Evolutionary conservation across 2,113 vertebrate genomes (phyloP), one percentile per base, ranked within the genome.

Genomic region (Tachysurus vachellii): DNA sequence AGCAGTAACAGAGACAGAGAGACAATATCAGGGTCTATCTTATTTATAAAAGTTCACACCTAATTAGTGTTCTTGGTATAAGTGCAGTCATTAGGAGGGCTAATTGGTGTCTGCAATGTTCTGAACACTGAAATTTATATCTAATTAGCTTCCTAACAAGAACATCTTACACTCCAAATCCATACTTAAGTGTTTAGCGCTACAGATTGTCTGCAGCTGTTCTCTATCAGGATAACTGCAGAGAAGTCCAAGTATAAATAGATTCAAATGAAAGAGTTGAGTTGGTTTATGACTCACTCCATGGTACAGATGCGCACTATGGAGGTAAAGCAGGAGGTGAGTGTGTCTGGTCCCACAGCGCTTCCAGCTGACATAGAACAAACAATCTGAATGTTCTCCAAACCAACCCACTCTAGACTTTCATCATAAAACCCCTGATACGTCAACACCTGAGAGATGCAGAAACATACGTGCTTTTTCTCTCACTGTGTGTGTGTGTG

Each of bases 341-440:
- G 96, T 0, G 95, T 95, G 91, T 99, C 97, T 99, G 97, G 83
- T 87, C 98, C 97, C 79, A 98, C 94, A 73, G 96, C 94, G 87
- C 97, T 96, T 53, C 97, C 97, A 91, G 95, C 97, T 92, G 98
- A 99, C 98, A 99, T 98, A 59, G 98, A 99, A 83, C 97, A 96
- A 89, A 99, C 97, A 87, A 99, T 96, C 66, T 99, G 98, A 89
- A 99, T 97, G 90, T 98, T 98, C 93, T 99, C 98, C 87, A 99
- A 94, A 86, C 98, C 97, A 88, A 99, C 97, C 98, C 98, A 99
- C 92, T 99, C 98, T 87, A 99, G 95, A 92, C 98, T 98, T 92
- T 99, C 97, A 94, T 99, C 97, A 90, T 99, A 99, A 94, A 99
- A 99, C 83, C 98, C 98, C 86, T 97, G 96, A 90, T 99, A 99